Conservation (phyloP, 2,113 vertebrate species). For the Pseudois nayaur region DNA sequence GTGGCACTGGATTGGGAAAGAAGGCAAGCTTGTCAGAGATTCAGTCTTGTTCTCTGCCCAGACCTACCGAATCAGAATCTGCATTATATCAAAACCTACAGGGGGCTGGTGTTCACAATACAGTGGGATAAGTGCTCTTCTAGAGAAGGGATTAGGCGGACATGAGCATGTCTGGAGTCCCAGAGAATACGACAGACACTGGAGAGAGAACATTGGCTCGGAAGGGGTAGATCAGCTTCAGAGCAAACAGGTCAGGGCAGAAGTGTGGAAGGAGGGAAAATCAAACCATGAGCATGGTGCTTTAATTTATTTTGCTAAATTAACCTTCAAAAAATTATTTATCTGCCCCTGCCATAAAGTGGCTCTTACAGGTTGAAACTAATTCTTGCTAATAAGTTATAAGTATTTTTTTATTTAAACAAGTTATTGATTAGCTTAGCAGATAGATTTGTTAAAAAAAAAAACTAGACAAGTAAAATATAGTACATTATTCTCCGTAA, state of each 20-base stretch:
- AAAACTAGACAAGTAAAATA: background rate
- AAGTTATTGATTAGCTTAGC: background rate
- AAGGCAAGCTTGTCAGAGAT: background rate
- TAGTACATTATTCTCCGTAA: background rate
- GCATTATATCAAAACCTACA: background rate
- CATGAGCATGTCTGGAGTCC: background rate
- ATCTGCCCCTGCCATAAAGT: background rate
- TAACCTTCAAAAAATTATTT: background rate
- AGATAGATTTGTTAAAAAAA: background rate
- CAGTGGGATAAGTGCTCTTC: background rate
- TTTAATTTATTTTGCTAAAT: background rate
- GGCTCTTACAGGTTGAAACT: background rate
- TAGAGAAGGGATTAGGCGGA: background rate
- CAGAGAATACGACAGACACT: background rate
- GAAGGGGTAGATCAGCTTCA: background rate
- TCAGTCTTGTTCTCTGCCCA: background rate
- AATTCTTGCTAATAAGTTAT: conserved; percentile 30
- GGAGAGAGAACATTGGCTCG: background rate
- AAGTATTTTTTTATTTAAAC: conserved; percentile 23
- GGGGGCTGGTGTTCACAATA: background rate
- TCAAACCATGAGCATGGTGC: background rate
- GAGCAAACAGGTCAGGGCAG: background rate
- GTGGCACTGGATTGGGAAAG: background rate
- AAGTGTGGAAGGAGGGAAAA: background rate
- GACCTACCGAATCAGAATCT: background rate